phyloP scores from a whole-genome alignment of 1,140 invertebrate species.

The Drosophila neocordata region DNA sequence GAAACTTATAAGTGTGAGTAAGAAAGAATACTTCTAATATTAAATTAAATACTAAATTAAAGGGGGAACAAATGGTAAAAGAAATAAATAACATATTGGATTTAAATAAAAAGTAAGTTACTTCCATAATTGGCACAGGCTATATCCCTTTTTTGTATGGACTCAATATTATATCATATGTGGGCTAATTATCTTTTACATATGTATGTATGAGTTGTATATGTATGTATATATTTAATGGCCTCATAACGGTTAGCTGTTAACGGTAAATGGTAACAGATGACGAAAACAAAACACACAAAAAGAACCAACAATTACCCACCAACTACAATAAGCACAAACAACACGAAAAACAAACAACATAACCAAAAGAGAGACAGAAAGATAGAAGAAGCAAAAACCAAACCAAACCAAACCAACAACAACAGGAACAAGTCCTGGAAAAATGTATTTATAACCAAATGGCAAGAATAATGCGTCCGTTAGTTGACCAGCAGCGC shows the following conservation, averaged over 20 bases:
- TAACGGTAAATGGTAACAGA: conserved; percentile 11
- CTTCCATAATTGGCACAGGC: background rate
- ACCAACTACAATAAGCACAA: background rate
- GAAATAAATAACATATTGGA: too few species aligned
- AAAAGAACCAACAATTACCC: conserved; percentile 6
- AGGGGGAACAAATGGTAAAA: too few species aligned
- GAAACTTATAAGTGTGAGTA: too few species aligned
- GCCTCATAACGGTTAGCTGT: conserved; percentile 9
- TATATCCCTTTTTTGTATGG: background rate
- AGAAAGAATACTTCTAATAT: too few species aligned
- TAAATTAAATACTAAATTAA: too few species aligned
- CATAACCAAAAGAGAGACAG: background rate
- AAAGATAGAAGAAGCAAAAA: background rate
- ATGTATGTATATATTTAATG: conserved; percentile 2
- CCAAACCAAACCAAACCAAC: conserved; percentile 3
- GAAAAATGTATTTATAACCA: conserved; percentile 53
- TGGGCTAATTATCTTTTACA: conserved; percentile 5
- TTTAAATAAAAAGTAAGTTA: too few species aligned
- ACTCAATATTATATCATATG: background rate
- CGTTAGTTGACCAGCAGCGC: conserved; percentile 52
- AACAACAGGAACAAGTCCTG: conserved; percentile 8
- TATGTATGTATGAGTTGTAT: background rate
- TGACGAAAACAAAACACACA: conserved; percentile 9
- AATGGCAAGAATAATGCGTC: conserved; percentile 31
- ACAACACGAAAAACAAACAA: conserved; percentile 9